Conservation (phyloP, 2,888 invertebrate species). For the Volucella inflata region DNA sequence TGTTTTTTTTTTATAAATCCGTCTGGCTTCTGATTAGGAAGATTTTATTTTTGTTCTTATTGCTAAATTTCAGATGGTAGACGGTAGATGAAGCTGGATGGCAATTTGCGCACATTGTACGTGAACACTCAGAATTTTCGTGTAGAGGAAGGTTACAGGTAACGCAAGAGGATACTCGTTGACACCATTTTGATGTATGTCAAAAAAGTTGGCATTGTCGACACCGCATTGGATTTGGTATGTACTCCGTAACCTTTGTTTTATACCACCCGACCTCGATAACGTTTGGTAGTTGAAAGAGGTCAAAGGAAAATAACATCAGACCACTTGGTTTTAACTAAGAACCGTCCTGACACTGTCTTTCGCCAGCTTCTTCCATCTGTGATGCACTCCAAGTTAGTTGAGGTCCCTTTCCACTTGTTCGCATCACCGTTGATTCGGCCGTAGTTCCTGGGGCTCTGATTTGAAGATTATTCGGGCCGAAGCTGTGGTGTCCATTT, state of each 20-base stretch:
- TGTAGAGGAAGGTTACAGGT: slow-evolving; percentile 1
- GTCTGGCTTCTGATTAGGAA: not conserved
- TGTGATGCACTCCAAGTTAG: no score
- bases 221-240: slow-evolving; percentile 16
- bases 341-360: no score
- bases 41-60: slow-evolving; percentile 24
- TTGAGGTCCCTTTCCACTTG: no score
- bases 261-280: slow-evolving; percentile 1
- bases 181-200: slow-evolving; percentile 21
- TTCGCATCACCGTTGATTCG: no score
- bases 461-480: no score
- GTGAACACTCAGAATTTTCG: not conserved
- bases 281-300: not conserved
- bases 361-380: no score
- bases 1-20: not conserved
- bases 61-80: slow-evolving; percentile 7
- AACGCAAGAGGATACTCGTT: not conserved
- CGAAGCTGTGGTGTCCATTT: no score
- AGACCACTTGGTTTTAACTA: slow-evolving; percentile 2
- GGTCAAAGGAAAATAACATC: not conserved
- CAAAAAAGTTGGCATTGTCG: slow-evolving; percentile 24
- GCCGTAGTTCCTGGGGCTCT: no score
- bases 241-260: not conserved
- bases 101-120: slow-evolving; percentile 20
- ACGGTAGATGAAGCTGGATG: slow-evolving; percentile 14